Evolutionary conservation across 1,140 invertebrate genomes (phyloP).

Genomic region (Sitodiplosis mosellana): DNA sequence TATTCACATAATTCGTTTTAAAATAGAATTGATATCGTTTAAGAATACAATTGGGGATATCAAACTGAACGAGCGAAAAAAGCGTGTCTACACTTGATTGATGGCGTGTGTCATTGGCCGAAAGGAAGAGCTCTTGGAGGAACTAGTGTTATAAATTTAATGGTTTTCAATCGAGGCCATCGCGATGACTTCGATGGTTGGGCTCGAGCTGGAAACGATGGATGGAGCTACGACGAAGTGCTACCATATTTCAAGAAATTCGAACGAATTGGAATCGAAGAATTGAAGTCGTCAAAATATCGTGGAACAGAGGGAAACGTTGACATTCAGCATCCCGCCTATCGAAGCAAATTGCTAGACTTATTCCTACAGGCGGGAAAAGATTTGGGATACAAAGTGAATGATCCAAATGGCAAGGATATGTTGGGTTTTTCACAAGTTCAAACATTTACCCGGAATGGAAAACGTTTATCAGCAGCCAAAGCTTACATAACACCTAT

Average conservation of each 20-base stretch:
- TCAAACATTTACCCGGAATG: conserved; percentile 50
- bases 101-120: conserved; percentile 48
- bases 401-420: conserved; percentile 41
- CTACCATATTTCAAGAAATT: conserved; percentile 68
- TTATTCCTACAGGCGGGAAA: conserved; percentile 44
- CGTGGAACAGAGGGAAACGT: conserved; percentile 46
- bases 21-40: too few relatives aligned
- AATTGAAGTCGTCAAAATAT: conserved; percentile 34
- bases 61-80: conserved; percentile 45
- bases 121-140: conserved; percentile 57
- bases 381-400: conserved; percentile 49
- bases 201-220: conserved; percentile 54
- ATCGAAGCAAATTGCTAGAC: conserved; percentile 35
- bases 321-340: conserved; percentile 43
- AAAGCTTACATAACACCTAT: conserved; percentile 70
- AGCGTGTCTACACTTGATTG: conserved; percentile 44
- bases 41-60: conserved; percentile 53
- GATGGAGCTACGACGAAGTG: conserved; percentile 72
- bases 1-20: too few relatives aligned
- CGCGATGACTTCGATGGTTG: conserved; percentile 50
- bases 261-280: conserved; percentile 40
- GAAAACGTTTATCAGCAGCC: conserved; percentile 50
- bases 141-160: conserved; percentile 60
- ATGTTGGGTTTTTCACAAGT: conserved; percentile 40
- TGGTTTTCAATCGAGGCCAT: conserved; percentile 58